Percentiles rank a stretch among this genome's conserved stretches.
phyloP scores from a whole-genome alignment of 2,113 vertebrate genomes.

The Piaya cayana region DNA sequence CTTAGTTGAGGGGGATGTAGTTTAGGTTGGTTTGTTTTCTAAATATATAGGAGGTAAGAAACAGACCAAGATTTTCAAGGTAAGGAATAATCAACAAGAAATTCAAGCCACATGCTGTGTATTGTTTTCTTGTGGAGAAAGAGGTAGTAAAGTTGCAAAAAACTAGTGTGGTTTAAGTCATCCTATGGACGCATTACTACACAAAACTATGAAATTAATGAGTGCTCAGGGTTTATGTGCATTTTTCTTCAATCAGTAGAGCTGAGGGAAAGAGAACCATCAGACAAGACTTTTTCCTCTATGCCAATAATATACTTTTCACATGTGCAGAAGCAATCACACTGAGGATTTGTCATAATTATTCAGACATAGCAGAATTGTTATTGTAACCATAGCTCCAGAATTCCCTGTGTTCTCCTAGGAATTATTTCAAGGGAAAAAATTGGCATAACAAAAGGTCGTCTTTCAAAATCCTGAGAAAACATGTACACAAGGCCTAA shows the following conservation, averaged over 20 bases:
- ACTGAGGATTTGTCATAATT: not conserved
- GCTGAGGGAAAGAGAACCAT: not conserved
- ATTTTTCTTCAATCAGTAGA: not conserved
- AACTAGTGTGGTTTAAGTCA: not conserved
- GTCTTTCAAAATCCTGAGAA: slow-evolving; percentile 42
- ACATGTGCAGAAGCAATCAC: not conserved
- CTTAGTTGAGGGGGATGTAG: not conserved
- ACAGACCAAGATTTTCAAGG: not conserved
- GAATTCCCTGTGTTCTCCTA: slow-evolving; percentile 25
- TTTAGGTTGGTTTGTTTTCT: not conserved
- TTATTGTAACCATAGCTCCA: slow-evolving; percentile 1
- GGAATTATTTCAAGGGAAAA: not conserved
- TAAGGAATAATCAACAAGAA: not conserved
- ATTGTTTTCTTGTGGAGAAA: slow-evolving; percentile 22
- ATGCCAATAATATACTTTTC: not conserved
- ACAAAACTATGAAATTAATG: not conserved
- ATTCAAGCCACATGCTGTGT: not conserved
- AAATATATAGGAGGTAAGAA: not conserved
- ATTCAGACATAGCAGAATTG: not conserved
- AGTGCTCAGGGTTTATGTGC: not conserved
- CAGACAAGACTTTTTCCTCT: not conserved
- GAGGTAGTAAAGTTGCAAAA: slow-evolving; percentile 58
- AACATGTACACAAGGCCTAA: not conserved
- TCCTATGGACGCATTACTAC: not conserved
- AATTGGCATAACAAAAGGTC: not conserved